Evolutionary conservation across 2,113 vertebrate species (phyloP).

Genomic region (Sakesphorus luctuosus): DNA sequence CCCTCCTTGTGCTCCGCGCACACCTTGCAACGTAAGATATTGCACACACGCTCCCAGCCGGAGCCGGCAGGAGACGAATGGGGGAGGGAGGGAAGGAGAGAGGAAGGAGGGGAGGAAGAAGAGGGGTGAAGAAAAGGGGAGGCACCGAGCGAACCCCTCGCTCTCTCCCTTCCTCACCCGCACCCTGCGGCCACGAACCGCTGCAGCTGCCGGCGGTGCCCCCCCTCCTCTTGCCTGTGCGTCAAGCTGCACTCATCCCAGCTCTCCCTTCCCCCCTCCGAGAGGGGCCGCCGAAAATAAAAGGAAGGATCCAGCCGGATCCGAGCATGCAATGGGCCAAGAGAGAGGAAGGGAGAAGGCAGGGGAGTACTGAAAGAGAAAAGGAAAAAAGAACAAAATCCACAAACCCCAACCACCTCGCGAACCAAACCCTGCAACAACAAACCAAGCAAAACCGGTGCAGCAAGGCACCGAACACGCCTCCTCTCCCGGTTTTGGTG

Average conservation of each 20-base stretch:
- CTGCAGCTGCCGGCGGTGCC: slow-evolving; percentile 18
- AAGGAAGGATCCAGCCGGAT: slow-evolving; percentile 41
- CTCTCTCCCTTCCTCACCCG: neutral
- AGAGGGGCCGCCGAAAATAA: slow-evolving; percentile 38
- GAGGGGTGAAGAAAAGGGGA: neutral
- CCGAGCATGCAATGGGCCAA: slow-evolving; percentile 9
- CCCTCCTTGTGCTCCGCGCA: neutral
- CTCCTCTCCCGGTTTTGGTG: slow-evolving; percentile 58
- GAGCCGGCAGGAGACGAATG: neutral
- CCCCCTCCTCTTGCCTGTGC: slow-evolving; percentile 28
- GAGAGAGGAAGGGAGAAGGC: neutral
- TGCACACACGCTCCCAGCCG: slow-evolving; percentile 19
- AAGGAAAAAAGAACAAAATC: neutral
- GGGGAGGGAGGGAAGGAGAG: neutral
- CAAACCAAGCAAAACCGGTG: slow-evolving; percentile 58
- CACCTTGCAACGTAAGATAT: slow-evolving; percentile 1
- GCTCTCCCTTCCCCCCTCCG: slow-evolving; percentile 19
- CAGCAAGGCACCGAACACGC: slow-evolving; percentile 54
- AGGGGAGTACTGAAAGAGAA: neutral
- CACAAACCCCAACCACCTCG: neutral
- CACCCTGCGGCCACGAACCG: slow-evolving; percentile 52
- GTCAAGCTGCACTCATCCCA: slow-evolving; percentile 43
- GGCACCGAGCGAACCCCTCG: slow-evolving; percentile 3
- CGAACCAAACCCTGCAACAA: slow-evolving; percentile 42
- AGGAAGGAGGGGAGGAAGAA: neutral